Evolutionary conservation across 2,797 vertebrate species (phyloP), one percentile per base, ranked within the genome.

Genomic region (Gorsachius magnificus): DNA sequence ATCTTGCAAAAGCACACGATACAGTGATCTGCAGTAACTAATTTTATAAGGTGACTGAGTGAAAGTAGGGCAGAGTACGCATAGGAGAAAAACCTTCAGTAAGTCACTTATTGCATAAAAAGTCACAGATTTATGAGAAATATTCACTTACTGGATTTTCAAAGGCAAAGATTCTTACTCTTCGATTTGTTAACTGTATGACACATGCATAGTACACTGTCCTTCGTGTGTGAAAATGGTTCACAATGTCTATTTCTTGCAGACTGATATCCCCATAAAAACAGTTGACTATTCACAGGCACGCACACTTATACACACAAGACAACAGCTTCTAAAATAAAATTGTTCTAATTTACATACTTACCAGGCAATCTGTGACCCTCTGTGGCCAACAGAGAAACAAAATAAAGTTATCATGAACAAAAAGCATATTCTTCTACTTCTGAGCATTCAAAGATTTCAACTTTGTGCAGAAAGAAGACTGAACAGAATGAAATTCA

Each of bases 371-470:
- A 87, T 36, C 82, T 96, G 65, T 95, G 71, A 95, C 91, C 93
- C 89, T 97, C 95, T 97, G 91, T 93, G 94, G 95, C 94, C 95
- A 95, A 93, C 94, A 97, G 64, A 95, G 79, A 96, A 96, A 95
- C 79, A 95, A 95, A 94, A 94, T 79, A 93, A 77, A 92, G 57
- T 87, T 53, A 93, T 72, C 51, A 70, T 77, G 48, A 94, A 95
- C 70, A 89, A 89, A 97, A 87, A 69, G 21, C 25, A 89, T 31
- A 75, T 36, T 64, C 5, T 69, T 57, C 64, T 85, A 48, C 74
- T 87, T 70, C 48, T 95, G n/a, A 92, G 43, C 56, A 95, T 83
- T 85, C 41, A 81, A 78, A 79, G 26, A 72, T 24, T 82, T 91
- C 54, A 89, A 69, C 25, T 61, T 78, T 6, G 28, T 56, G 18